Percentiles rank a stretch among this genome's conserved stretches.
These are phyloP conservation scores for Rhopalosiphum padi DNA, from an alignment of 1,140 invertebrate species.

Conservation along the genomic window DNA sequence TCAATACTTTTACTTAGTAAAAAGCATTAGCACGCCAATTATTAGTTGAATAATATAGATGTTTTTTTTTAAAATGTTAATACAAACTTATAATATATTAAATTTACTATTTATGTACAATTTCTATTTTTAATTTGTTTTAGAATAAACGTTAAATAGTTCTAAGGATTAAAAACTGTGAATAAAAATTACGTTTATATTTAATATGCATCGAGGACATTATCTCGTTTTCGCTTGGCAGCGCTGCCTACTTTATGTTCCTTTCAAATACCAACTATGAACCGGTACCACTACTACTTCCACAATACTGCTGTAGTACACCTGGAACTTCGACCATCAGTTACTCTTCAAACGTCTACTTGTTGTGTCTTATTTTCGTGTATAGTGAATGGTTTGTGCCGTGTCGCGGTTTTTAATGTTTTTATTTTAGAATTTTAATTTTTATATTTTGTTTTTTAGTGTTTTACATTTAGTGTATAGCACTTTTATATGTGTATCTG, in stretches of 20 bases:
- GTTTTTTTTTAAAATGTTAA: background rate
- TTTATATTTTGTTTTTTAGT: background rate
- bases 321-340: slow-evolving; percentile 52
- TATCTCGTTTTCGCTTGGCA: slow-evolving; percentile 49
- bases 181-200: slow-evolving; percentile 1
- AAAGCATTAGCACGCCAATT: background rate
- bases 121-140: background rate
- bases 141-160: background rate
- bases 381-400: background rate
- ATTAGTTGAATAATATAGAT: background rate
- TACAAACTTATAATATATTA: background rate
- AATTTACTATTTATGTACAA: background rate
- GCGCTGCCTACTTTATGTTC: slow-evolving; percentile 43
- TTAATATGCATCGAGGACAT: slow-evolving; percentile 55
- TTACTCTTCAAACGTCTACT: slow-evolving; percentile 29
- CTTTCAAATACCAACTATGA: slow-evolving; percentile 45
- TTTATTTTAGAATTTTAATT: background rate
- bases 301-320: background rate
- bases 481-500: background rate
- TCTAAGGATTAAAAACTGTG: background rate
- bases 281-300: slow-evolving; percentile 47
- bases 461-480: background rate
- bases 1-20: background rate
- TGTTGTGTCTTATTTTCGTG: slow-evolving; percentile 1
- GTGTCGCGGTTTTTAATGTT: background rate